phyloP scores from a whole-genome alignment of 1,140 invertebrate species.

The Bombus confusus region DNA sequence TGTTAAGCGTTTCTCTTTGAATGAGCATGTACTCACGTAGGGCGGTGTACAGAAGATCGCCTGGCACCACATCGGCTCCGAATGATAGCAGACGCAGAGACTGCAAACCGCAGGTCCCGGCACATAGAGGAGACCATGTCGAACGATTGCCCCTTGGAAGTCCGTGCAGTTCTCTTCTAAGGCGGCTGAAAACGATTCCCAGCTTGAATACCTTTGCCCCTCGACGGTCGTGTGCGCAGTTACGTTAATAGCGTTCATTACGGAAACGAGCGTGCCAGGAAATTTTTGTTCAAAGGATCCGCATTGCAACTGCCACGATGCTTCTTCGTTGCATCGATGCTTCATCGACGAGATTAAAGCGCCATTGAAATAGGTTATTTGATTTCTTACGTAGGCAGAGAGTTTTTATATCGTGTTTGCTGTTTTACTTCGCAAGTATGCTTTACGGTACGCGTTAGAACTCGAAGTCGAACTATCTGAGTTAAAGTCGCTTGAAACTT shows the following conservation, averaged over 20 bases:
- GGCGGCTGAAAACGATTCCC: conserved; percentile 81
- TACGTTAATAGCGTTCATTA: background rate
- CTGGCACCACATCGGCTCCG: conserved; percentile 92
- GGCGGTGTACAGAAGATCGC: conserved; percentile 93
- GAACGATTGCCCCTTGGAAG: conserved; percentile 89
- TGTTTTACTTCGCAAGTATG: too few relatives aligned
- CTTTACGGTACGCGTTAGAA: background rate
- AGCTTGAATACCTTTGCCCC: background rate
- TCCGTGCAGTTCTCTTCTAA: conserved; percentile 90
- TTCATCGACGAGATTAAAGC: background rate
- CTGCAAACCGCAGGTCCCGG: conserved; percentile 93
- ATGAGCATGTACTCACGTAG: conserved; percentile 85
- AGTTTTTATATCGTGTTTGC: background rate
- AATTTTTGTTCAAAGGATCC: background rate
- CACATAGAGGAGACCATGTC: conserved; percentile 90
- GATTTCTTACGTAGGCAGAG: rapidly evolving
- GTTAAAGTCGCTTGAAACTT: too few relatives aligned
- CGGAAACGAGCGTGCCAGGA: background rate
- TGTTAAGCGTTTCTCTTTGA: background rate
- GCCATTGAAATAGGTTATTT: background rate
- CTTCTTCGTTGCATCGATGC: background rate
- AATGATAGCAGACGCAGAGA: conserved; percentile 92
- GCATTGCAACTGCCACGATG: background rate
- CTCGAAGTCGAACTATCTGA: too few relatives aligned
- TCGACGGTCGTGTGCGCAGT: background rate